Percentiles rank a stretch among this genome's conserved stretches.
Evolutionary conservation across 2,113 vertebrate genomes (phyloP).

Genomic region (Lonchura striata): DNA sequence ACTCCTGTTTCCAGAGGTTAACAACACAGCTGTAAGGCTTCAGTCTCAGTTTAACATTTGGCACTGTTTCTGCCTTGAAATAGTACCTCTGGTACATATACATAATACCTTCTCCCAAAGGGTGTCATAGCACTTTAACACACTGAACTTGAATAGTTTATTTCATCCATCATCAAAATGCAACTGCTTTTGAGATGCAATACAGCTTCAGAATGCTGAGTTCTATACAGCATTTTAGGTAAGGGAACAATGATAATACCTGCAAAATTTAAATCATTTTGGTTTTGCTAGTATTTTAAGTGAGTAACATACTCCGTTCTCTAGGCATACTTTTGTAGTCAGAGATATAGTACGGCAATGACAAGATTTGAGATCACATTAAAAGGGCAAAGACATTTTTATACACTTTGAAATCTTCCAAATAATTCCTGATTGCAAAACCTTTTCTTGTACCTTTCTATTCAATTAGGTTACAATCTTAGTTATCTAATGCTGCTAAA

Average conservation of each 20-base stretch:
- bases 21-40: constrained; percentile 37
- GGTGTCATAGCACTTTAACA: not conserved
- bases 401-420: not conserved
- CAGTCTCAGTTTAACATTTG: constrained; percentile 49
- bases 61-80: constrained; percentile 18
- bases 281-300: not conserved
- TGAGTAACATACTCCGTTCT: not conserved
- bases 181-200: not conserved
- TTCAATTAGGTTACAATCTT: not conserved
- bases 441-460: not conserved
- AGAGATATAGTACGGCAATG: not conserved
- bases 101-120: not conserved
- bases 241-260: not conserved
- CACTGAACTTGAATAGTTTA: not conserved
- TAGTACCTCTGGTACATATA: not conserved
- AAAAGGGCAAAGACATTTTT: not conserved
- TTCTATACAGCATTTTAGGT: not conserved
- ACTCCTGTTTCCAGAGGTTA: constrained; percentile 45
- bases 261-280: not conserved
- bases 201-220: not conserved
- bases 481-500: not conserved
- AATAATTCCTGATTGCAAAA: not conserved
- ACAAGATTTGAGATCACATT: not conserved
- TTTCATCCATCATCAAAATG: not conserved
- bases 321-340: not conserved